Conservation (phyloP, 2,797 vertebrate genomes). For the Hypotaenidia philippensis region DNA sequence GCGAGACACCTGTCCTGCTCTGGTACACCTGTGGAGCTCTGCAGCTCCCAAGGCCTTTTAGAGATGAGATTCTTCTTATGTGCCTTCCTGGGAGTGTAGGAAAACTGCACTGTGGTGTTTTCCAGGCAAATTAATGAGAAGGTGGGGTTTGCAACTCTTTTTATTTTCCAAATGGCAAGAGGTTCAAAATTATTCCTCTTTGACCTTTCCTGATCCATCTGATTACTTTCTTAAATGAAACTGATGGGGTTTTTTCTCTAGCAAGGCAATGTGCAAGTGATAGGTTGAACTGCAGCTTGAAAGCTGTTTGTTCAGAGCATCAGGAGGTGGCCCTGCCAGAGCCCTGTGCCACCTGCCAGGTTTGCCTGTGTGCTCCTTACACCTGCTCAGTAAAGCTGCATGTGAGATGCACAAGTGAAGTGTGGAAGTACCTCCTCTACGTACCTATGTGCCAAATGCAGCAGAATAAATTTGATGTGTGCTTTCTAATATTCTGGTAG, state of each 20-base stretch:
- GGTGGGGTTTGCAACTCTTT: accelerated
- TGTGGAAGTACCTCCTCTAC: neutral
- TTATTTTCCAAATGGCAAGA: neutral
- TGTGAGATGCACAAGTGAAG: neutral
- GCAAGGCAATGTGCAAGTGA: neutral
- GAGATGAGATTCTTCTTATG: neutral
- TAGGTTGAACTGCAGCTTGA: neutral
- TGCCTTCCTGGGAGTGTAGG: neutral
- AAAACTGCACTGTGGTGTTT: neutral
- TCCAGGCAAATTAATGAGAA: neutral
- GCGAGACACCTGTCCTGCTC: neutral
- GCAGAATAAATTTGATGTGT: neutral
- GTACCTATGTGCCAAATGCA: neutral
- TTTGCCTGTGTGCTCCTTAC: neutral
- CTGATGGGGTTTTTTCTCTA: neutral
- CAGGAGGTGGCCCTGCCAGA: neutral
- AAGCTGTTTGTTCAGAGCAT: neutral
- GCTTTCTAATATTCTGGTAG: neutral
- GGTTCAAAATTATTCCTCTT: neutral
- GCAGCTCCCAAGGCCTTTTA: neutral
- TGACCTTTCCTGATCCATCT: neutral
- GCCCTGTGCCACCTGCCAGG: accelerated
- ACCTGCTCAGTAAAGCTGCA: neutral
- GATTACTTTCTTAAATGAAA: neutral
- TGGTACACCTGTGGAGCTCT: neutral